Percentiles rank a stretch among this genome's conserved stretches.
These are phyloP conservation scores for Trinectes maculatus DNA, from an alignment of 2,113 vertebrate genomes.

Conservation along the genomic window DNA sequence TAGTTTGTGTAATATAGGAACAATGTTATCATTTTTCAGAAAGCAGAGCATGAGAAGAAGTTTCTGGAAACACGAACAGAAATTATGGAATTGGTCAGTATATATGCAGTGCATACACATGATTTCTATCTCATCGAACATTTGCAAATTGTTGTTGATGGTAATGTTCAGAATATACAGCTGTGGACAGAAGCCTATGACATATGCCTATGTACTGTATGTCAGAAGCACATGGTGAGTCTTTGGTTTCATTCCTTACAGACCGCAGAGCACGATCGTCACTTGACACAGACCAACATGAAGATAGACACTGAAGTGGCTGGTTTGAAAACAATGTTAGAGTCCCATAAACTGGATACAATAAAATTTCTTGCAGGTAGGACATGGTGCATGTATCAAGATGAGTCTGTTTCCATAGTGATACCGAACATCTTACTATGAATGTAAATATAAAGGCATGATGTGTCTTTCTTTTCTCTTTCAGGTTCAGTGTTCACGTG, in stretches of 20 bases:
- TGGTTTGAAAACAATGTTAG: constrained; percentile 95
- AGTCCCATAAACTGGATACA: constrained; percentile 95
- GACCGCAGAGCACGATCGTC: constrained; percentile 90
- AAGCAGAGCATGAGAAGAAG: constrained; percentile 88
- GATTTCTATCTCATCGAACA: not conserved
- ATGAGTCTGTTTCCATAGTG: not conserved
- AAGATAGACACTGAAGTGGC: constrained; percentile 97
- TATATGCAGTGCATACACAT: not conserved
- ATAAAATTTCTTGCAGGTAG: constrained; percentile 98
- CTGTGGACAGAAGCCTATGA: not conserved
- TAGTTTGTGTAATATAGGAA: not conserved
- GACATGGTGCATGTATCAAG: not conserved
- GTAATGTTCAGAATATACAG: not conserved
- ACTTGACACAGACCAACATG: constrained; percentile 90
- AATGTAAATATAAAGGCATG: not conserved
- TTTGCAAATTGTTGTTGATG: not conserved
- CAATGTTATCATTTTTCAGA: constrained; percentile 75
- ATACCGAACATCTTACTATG: not conserved
- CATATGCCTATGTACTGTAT: too few species aligned
- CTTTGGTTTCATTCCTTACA: constrained; percentile 54
- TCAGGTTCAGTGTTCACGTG: constrained; percentile 84
- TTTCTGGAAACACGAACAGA: constrained; percentile 89
- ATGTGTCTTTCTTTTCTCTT: constrained; percentile 14
- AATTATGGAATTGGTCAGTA: constrained; percentile 92
- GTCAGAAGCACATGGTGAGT: not conserved